Percentiles rank a stretch among this genome's conserved stretches.
Conservation (phyloP, 2,797 vertebrate species). For the Rachycentron canadum region DNA sequence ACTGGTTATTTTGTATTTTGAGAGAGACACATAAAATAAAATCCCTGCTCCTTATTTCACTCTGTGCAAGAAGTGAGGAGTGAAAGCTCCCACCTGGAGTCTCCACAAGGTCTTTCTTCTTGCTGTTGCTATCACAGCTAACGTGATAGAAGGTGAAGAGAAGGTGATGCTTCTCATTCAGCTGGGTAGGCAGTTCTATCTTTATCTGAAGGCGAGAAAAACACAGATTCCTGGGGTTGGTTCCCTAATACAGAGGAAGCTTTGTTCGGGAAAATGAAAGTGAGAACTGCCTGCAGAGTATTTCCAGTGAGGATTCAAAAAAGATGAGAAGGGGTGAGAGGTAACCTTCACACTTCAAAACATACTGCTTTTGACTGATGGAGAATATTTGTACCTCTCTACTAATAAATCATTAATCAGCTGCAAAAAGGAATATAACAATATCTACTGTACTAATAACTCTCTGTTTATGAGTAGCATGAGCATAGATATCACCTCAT, state of each 20-base stretch:
- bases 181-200: constrained; percentile 95
- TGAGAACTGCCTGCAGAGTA: neutral
- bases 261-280: constrained; percentile 34
- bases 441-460: neutral
- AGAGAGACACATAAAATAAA: neutral
- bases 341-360: neutral
- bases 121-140: constrained; percentile 96
- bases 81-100: constrained; percentile 86
- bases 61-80: neutral
- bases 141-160: constrained; percentile 97
- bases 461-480: neutral
- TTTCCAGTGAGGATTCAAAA: constrained; percentile 29
- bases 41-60: neutral
- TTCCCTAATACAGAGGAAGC: constrained; percentile 12
- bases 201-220: constrained; percentile 87
- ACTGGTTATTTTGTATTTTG: neutral
- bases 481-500: constrained; percentile 87
- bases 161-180: constrained; percentile 96
- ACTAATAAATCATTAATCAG: too few species aligned
- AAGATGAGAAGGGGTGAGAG: neutral
- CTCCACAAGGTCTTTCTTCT: constrained; percentile 95
- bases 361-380: neutral
- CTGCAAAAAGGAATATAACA: neutral
- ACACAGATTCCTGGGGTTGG: constrained; percentile 27
- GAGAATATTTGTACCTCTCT: neutral